Percentiles rank a stretch among this genome's conserved stretches.
Evolutionary conservation across 2,797 vertebrate species (phyloP).

Genomic region (Uromys caudimaculatus): DNA sequence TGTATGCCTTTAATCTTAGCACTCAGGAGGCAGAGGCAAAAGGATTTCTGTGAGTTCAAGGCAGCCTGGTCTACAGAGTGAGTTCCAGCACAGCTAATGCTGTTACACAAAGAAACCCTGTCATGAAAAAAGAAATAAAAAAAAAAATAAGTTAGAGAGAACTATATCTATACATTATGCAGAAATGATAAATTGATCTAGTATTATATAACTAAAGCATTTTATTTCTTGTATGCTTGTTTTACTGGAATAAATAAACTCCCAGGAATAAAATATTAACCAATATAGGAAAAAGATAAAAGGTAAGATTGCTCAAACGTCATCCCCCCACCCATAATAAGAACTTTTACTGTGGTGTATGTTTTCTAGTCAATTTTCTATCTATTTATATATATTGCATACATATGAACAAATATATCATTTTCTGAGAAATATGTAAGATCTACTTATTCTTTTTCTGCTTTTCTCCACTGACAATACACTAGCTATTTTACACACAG

Average conservation of each 20-base stretch:
- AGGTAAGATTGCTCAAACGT: neutral
- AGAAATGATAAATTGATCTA: conserved; percentile 2
- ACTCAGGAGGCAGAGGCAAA: neutral
- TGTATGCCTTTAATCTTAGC: neutral
- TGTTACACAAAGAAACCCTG: neutral
- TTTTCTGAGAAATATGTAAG: neutral
- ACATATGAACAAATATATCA: neutral
- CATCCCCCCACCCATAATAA: conserved; percentile 3
- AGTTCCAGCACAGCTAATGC: neutral
- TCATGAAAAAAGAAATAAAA: neutral
- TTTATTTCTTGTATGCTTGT: conserved; percentile 16
- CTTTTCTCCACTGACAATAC: neutral
- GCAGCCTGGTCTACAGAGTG: neutral
- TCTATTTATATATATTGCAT: neutral
- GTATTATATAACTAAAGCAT: neutral
- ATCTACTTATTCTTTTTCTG: neutral
- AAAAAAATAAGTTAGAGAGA: neutral
- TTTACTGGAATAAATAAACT: conserved; percentile 27
- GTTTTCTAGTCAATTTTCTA: neutral
- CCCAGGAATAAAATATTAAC: conserved; percentile 6
- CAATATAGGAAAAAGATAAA: neutral
- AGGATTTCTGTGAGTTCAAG: neutral
- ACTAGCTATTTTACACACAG: neutral
- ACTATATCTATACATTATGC: neutral
- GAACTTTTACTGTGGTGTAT: neutral